Percentiles rank a stretch among this genome's conserved stretches.
Conservation (phyloP, 2,113 vertebrate species). For the Strix uralensis region DNA sequence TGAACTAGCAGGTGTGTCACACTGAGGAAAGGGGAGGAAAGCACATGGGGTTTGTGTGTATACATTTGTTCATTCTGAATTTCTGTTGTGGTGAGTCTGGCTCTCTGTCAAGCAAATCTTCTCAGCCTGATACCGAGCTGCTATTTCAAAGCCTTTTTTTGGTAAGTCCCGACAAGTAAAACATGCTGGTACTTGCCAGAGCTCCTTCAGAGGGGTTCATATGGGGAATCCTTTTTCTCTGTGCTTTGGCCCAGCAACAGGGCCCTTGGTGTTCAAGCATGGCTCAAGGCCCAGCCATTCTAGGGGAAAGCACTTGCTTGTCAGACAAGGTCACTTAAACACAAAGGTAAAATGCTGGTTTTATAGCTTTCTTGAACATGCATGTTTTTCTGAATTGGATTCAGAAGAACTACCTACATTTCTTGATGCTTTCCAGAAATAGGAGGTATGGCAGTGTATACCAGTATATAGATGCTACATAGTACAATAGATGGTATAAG, state of each 20-base stretch:
- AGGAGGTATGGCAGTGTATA: not conserved
- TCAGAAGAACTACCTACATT: not conserved
- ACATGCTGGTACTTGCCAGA: not conserved
- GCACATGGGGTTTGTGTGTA: not conserved
- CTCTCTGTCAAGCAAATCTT: not conserved
- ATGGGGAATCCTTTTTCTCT: not conserved
- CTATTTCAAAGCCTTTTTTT: not conserved
- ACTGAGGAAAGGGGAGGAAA: not conserved
- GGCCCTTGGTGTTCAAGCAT: not conserved
- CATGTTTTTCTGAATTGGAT: not conserved
- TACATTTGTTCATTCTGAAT: not conserved
- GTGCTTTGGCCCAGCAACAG: not conserved
- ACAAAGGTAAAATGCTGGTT: not conserved
- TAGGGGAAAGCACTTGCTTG: not conserved
- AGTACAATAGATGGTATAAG: not conserved
- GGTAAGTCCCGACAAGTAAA: not conserved
- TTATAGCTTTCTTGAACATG: not conserved
- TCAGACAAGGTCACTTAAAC: not conserved
- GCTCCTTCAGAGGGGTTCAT: fast-evolving
- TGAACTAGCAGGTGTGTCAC: not conserved
- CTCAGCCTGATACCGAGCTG: not conserved
- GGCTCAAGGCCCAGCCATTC: not conserved
- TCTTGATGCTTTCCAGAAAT: not conserved
- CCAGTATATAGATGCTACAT: not conserved
- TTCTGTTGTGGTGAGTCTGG: not conserved